These are phyloP conservation scores for Diarsia brunnea DNA, from an alignment of 2,888 invertebrate species.

Conservation along the genomic window DNA sequence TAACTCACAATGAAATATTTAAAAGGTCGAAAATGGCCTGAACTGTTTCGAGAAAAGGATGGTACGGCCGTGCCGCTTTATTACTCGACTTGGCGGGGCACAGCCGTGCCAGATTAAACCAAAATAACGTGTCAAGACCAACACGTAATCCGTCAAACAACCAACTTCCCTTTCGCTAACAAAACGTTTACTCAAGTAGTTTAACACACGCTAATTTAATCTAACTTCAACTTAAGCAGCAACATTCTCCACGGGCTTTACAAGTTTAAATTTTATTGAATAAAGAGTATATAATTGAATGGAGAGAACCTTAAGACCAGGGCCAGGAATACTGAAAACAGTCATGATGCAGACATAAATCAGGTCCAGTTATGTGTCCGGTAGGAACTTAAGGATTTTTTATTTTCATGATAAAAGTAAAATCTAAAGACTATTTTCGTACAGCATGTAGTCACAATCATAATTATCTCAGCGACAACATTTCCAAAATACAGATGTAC, in stretches of 20 bases:
- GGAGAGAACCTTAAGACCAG: constrained; percentile 4
- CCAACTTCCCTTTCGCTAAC: constrained; percentile 16
- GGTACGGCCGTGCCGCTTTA: no score
- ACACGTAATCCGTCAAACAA: constrained; percentile 20
- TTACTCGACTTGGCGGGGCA: no score
- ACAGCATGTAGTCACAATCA: background rate
- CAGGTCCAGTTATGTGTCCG: no score
- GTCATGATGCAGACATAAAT: no score
- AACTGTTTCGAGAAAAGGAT: no score
- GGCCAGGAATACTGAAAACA: background rate
- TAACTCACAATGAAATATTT: no score
- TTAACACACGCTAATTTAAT: constrained; percentile 51
- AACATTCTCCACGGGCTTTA: constrained; percentile 27
- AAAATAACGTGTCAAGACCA: background rate
- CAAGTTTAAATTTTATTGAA: constrained; percentile 27
- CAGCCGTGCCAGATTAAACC: no score
- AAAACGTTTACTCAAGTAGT: constrained; percentile 38
- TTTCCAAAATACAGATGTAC: background rate
- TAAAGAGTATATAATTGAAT: constrained; percentile 20
- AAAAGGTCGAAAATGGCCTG: no score
- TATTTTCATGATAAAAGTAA: no score
- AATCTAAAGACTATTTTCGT: background rate
- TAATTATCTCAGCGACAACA: background rate
- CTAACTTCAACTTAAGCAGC: constrained; percentile 36
- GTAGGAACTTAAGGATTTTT: no score